Conservation (phyloP, 2,797 vertebrate genomes). For the Microctenopoma stevenorrisi region DNA sequence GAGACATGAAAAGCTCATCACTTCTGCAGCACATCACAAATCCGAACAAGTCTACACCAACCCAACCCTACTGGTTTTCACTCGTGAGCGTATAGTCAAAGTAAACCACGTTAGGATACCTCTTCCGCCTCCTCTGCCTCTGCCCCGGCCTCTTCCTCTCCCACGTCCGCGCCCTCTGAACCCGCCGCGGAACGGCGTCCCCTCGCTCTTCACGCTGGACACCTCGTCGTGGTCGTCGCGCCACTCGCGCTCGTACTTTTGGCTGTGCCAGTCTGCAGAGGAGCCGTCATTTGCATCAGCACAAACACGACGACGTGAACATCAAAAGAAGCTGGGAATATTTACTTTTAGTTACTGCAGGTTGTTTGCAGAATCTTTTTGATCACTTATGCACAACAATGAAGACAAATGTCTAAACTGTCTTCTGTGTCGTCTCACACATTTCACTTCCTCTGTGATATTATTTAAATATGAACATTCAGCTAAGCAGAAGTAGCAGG, state of each 20-base stretch:
- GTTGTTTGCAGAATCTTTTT: background rate
- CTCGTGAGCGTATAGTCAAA: too few relatives aligned
- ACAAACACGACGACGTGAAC: background rate
- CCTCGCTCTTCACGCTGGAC: constrained; percentile 97
- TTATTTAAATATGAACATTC: background rate
- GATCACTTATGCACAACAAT: background rate
- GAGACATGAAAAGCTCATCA: constrained; percentile 76
- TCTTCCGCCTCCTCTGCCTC: constrained; percentile 89
- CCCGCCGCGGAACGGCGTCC: constrained; percentile 91
- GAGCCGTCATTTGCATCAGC: background rate
- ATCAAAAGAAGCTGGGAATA: background rate
- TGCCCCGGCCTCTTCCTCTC: constrained; percentile 90
- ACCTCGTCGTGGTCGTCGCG: constrained; percentile 95
- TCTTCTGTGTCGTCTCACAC: background rate
- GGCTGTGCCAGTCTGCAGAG: constrained; percentile 91
- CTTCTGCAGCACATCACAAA: constrained; percentile 48
- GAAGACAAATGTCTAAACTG: background rate
- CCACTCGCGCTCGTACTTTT: constrained; percentile 94
- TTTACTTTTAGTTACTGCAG: background rate
- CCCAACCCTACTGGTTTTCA: too few relatives aligned
- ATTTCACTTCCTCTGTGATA: constrained; percentile 5
- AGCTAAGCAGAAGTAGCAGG: constrained; percentile 48
- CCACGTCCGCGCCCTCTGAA: constrained; percentile 93
- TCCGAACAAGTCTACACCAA: too few relatives aligned
- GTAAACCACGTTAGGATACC: constrained; percentile 30